Evolutionary conservation across 2,113 vertebrate genomes (phyloP).

Genomic region (Numenius arquata): DNA sequence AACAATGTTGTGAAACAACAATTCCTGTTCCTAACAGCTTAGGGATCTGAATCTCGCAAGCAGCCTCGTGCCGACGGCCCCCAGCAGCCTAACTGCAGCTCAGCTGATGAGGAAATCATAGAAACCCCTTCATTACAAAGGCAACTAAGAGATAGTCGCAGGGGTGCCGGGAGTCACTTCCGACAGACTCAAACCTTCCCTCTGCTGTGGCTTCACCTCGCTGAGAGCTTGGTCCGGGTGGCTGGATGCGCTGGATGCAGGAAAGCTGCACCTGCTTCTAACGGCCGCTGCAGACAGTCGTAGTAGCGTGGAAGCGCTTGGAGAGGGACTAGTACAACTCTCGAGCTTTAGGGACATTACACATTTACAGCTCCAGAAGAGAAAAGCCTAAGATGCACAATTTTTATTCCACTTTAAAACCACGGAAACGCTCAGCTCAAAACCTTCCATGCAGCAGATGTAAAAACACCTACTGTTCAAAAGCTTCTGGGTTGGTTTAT

Average conservation of each 20-base stretch:
- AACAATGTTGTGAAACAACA: background rate
- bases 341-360: background rate
- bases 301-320: background rate
- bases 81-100: background rate
- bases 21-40: background rate
- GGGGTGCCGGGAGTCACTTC: background rate
- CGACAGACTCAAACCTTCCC: rapidly evolving
- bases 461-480: background rate
- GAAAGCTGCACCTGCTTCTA: background rate
- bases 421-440: background rate
- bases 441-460: background rate
- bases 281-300: background rate
- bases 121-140: background rate
- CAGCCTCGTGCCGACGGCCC: background rate
- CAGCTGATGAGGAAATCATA: background rate
- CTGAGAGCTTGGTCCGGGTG: background rate
- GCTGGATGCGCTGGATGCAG: background rate
- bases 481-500: background rate
- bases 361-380: background rate
- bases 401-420: constrained; percentile 30
- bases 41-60: background rate
- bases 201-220: background rate
- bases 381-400: background rate
- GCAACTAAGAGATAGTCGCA: background rate
- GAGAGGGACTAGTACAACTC: no score